Evolutionary conservation across 2,888 invertebrate genomes (phyloP).

Genomic region (Andrena minutula): DNA sequence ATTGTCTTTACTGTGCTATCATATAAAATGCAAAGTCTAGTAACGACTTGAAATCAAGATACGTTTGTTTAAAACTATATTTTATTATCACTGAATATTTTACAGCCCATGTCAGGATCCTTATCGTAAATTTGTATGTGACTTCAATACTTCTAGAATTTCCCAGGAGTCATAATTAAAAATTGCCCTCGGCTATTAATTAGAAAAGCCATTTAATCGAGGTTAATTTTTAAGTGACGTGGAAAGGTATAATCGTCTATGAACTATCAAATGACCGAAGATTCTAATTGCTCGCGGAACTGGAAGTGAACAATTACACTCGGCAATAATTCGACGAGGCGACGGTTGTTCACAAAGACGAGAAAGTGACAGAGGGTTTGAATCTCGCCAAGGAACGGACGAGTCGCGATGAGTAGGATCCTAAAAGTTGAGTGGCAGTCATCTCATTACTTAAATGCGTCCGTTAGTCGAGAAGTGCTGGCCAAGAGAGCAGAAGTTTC

Average conservation of each 20-base stretch:
- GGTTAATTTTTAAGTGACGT: not conserved
- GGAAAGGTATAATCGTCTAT: conserved; percentile 1
- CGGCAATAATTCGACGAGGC: conserved; percentile 57
- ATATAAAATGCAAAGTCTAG: too few species aligned
- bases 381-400: conserved; percentile 54
- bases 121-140: too few species aligned
- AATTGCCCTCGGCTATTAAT: not conserved
- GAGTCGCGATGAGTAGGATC: conserved; percentile 75
- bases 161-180: not conserved
- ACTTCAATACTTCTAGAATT: not conserved
- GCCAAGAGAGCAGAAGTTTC: conserved; percentile 79
- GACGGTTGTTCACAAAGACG: conserved; percentile 48
- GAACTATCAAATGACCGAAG: conserved; percentile 33
- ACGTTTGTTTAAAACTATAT: too few species aligned
- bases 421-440: conserved; percentile 79
- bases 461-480: conserved; percentile 75
- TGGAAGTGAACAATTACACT: conserved; percentile 62
- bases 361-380: conserved; percentile 32
- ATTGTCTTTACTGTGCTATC: too few species aligned
- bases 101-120: too few species aligned
- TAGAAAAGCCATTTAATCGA: conserved; percentile 16
- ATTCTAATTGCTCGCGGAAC: conserved; percentile 51
- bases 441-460: conserved; percentile 81
- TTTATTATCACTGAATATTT: too few species aligned
- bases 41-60: too few species aligned